Percentiles rank a stretch among this genome's conserved stretches.
phyloP scores from a whole-genome alignment of 2,113 vertebrate genomes.

The Cheilinus undulatus region DNA sequence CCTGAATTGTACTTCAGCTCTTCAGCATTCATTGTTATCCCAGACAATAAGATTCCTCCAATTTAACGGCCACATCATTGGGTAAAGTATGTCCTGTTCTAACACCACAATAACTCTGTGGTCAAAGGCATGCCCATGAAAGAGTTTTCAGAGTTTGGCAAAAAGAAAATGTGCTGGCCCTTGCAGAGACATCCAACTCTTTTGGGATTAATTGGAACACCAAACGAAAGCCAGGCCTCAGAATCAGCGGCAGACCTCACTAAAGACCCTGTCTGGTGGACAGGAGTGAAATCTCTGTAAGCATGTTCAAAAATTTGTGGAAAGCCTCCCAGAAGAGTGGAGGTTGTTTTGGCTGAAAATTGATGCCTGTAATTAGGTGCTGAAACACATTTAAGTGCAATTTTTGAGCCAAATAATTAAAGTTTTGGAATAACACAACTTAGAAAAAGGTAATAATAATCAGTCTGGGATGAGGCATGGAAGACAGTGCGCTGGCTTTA shows the following conservation, averaged over 20 bases:
- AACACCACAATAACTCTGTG: background rate
- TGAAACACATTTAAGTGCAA: background rate
- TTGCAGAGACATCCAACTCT: background rate
- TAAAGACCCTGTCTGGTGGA: constrained; percentile 18
- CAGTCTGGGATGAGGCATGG: too few species aligned
- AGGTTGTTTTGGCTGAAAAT: background rate
- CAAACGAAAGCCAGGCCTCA: constrained; percentile 2
- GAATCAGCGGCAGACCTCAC: constrained; percentile 5
- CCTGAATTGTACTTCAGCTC: background rate
- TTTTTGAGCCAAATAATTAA: background rate
- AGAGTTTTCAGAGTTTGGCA: background rate
- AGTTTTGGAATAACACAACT: too few species aligned
- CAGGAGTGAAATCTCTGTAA: constrained; percentile 26
- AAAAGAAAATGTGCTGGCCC: background rate
- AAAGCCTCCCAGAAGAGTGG: background rate
- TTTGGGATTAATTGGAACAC: constrained; percentile 20
- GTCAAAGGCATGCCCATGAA: background rate
- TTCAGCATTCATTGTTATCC: background rate
- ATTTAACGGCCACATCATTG: background rate
- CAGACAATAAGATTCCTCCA: background rate
- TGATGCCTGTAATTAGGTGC: background rate
- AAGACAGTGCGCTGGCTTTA: too few species aligned
- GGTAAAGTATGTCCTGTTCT: background rate
- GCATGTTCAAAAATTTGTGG: constrained; percentile 2
- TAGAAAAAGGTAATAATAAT: too few species aligned